Evolutionary conservation across 2,113 vertebrate genomes (phyloP).

Genomic region (Thalassarche chlororhynchos): DNA sequence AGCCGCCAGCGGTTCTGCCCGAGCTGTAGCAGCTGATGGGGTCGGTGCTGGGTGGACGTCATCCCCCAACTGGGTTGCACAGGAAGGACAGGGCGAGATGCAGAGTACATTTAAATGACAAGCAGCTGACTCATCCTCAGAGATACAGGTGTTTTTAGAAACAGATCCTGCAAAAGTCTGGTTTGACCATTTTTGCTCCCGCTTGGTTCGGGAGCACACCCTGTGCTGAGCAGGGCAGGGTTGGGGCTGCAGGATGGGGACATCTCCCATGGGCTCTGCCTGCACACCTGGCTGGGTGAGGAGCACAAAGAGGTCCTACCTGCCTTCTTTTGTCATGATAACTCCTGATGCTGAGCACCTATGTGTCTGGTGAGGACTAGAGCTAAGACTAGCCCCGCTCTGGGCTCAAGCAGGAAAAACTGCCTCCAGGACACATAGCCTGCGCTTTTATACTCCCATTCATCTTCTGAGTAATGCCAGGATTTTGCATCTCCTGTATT

Average conservation of each 20-base stretch:
- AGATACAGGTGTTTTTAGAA: not conserved
- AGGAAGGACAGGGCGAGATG: not conserved
- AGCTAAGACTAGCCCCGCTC: not conserved
- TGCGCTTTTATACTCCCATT: not conserved
- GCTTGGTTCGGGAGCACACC: fast-evolving
- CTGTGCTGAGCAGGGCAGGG: not conserved
- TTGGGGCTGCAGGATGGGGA: not conserved
- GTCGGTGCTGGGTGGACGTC: not conserved
- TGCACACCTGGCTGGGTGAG: not conserved
- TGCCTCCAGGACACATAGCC: not conserved
- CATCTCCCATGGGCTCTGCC: not conserved
- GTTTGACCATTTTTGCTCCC: not conserved
- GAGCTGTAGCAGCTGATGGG: not conserved
- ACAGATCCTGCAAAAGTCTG: not conserved
- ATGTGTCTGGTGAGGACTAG: not conserved
- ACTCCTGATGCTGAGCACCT: not conserved
- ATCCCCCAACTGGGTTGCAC: not conserved
- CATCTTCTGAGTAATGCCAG: not conserved
- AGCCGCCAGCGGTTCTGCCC: not conserved
- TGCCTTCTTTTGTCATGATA: not conserved
- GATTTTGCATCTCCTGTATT: not conserved
- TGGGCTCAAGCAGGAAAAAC: not conserved
- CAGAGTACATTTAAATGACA: not conserved
- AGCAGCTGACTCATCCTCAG: not conserved
- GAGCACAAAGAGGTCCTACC: fast-evolving